These are phyloP conservation scores for Takifugu ocellatus DNA, from an alignment of 2,797 vertebrate species.

Conservation along the genomic window DNA sequence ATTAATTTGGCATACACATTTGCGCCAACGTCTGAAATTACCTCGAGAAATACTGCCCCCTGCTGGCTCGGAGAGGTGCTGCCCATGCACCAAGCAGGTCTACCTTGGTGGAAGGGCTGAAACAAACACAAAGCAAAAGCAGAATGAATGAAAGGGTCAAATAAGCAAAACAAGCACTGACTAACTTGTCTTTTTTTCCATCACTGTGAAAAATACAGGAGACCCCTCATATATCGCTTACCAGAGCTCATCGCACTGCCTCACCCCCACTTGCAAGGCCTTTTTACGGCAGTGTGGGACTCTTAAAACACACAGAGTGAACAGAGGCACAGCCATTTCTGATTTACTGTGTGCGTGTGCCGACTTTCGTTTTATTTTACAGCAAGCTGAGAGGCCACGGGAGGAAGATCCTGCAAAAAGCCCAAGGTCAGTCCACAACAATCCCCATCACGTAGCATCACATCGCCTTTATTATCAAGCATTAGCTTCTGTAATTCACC, in stretches of 20 bases:
- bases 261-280: constrained; percentile 26
- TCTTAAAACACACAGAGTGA: constrained; percentile 56
- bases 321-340: constrained; percentile 60
- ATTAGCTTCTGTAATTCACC: constrained; percentile 14
- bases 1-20: constrained; percentile 58
- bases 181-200: constrained; percentile 43
- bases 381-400: constrained; percentile 68
- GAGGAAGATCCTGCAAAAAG: constrained; percentile 66
- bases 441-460: constrained; percentile 40
- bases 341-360: constrained; percentile 70
- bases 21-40: constrained; percentile 51
- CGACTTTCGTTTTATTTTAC: constrained; percentile 77
- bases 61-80: constrained; percentile 57
- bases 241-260: constrained; percentile 15
- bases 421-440: constrained; percentile 69
- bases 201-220: constrained; percentile 22
- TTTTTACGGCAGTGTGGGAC: constrained; percentile 56
- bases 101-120: constrained; percentile 1
- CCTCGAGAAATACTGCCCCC: constrained; percentile 62
- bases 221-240: constrained; percentile 21
- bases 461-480: constrained; percentile 27
- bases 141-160: not conserved
- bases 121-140: not conserved
- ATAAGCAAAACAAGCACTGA: constrained; percentile 4
- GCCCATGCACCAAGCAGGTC: not conserved